Evolutionary conservation across 2,113 vertebrate species (phyloP), one percentile per base, ranked within the genome.

Genomic region (Herpetotheres cachinnans): DNA sequence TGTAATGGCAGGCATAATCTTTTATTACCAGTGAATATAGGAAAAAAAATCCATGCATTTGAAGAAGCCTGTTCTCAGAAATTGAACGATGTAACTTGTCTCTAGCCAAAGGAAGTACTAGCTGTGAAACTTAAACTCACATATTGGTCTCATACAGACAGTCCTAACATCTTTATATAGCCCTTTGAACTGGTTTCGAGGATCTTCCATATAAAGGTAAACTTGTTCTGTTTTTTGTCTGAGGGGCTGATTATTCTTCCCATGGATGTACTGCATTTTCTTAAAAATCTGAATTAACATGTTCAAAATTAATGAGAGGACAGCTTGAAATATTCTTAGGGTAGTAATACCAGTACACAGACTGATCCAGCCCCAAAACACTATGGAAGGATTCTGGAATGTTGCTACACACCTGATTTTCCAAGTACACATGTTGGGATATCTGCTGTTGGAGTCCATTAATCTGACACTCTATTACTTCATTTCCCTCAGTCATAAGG

Each of bases 231-330:
- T 2, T 61, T 83, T 83, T 89, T 52, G 62, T 49, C 36, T 54
- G 78, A 86, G 7, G 7, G 34, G 27, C 3, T 38, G 19, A 58
- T 59, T 67, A 87, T 54, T 82, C 34, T 87, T 83, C 36, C 49
- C n/a, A 71, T 0, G 69, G 4, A 58, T 0, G 0, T 24, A 63
- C 19, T 61, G 34, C 4, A 27, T 80, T 81, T 78, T 82, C 71
- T 70, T 71, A 87, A 89, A 91, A 89, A 66, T 58, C 17, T n/a
- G 16, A 67, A 46, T 46, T 56, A 69, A 50, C 0, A 0, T 30
- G 9, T 69, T 70, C 36, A 80, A 73, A 94, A 92, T 27, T 25
- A 77, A 16, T 20, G 25, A 80, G 27, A 63, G 7, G 5, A 62
- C 22, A 89, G 27, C 36, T 61, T 82, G 49, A 86, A 44, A 42